Evolutionary conservation across 2,888 invertebrate species (phyloP).

Genomic region (Andrena praecox): DNA sequence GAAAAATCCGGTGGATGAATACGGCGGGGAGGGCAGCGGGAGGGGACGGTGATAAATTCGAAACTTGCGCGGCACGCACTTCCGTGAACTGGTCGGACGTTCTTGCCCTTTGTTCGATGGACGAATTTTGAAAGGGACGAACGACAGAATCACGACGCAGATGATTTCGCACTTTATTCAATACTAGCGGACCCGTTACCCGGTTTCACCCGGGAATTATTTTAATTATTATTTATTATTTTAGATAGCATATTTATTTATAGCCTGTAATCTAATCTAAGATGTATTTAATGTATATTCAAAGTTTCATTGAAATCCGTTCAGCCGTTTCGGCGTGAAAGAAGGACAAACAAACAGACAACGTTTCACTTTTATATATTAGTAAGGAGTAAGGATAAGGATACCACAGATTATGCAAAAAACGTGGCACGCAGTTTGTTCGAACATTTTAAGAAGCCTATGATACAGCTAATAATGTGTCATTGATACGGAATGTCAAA

Average conservation of each 20-base stretch:
- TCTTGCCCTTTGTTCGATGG: slow-evolving; percentile 10
- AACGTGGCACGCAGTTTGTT: background rate
- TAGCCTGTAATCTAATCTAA: too few species aligned
- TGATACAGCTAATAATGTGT: background rate
- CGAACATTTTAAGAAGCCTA: background rate
- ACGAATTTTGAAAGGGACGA: background rate
- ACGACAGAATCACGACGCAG: background rate
- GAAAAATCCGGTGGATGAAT: slow-evolving; percentile 3
- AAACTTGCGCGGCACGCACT: slow-evolving; percentile 23
- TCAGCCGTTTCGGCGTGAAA: too few species aligned
- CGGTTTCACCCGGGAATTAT: too few species aligned
- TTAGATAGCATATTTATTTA: too few species aligned
- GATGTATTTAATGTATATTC: too few species aligned
- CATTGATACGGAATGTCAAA: background rate
- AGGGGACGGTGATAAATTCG: slow-evolving; percentile 20
- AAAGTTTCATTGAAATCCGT: too few species aligned
- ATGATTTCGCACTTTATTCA: background rate
- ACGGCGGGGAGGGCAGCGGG: too few species aligned
- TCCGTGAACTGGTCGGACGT: slow-evolving; percentile 22
- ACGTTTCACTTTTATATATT: too few species aligned
- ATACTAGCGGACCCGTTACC: too few species aligned
- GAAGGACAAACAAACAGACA: too few species aligned
- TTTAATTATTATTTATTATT: too few species aligned
- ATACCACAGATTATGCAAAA: background rate
- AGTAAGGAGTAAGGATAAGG: too few species aligned